These are phyloP conservation scores for Varanus salvator DNA, from an alignment of 2,113 vertebrate species.

Conservation along the genomic window DNA sequence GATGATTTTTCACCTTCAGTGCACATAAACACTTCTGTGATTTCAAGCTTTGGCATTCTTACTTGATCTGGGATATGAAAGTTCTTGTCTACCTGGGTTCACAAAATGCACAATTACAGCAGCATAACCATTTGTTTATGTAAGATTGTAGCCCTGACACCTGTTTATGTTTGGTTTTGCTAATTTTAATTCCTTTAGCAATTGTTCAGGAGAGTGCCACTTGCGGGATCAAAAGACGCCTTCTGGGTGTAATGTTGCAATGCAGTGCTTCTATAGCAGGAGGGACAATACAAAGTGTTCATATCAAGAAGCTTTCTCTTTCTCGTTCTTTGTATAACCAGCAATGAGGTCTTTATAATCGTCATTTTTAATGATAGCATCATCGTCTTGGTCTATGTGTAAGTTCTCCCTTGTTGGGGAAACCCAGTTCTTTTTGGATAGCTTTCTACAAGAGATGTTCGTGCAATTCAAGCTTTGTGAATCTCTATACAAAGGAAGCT, in stretches of 20 bases:
- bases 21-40: neutral
- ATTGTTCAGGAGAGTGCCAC: slow-evolving; percentile 2
- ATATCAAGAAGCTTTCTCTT: neutral
- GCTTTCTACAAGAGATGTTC: neutral
- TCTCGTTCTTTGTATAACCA: neutral
- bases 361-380: neutral
- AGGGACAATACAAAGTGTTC: neutral
- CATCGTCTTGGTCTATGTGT: neutral
- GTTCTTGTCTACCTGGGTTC: neutral
- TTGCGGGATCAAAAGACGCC: neutral
- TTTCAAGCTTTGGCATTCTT: neutral
- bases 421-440: neutral
- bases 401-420: neutral
- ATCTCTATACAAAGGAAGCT: neutral
- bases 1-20: too few relatives aligned
- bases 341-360: neutral
- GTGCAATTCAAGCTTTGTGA: too few relatives aligned
- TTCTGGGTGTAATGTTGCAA: neutral
- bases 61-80: neutral
- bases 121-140: neutral
- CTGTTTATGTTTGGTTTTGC: neutral
- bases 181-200: slow-evolving; percentile 9
- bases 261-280: neutral
- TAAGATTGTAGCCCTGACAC: neutral
- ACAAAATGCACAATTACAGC: neutral